Percentiles rank a stretch among this genome's conserved stretches.
Evolutionary conservation across 2,888 invertebrate species (phyloP).

Genomic region (Peribatodes rhomboidaria): DNA sequence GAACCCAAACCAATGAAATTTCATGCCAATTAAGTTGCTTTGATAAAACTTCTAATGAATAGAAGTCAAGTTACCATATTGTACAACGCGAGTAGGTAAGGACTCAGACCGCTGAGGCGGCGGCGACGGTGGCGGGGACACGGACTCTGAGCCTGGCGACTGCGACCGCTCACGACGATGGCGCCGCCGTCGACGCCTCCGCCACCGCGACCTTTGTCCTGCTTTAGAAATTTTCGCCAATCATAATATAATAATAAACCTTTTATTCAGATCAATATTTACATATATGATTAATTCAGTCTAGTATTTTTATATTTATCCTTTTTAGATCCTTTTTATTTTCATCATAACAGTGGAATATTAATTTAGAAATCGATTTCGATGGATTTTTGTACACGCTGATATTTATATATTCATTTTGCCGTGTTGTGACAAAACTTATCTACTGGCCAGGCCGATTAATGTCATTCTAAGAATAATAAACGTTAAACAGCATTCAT

Average conservation of each 20-base stretch:
- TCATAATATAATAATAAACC: background rate
- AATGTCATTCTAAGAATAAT: too few relatives aligned
- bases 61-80: constrained; percentile 25
- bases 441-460: too few relatives aligned
- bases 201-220: constrained; percentile 43
- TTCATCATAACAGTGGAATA: too few relatives aligned
- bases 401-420: too few relatives aligned
- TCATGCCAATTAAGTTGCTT: background rate
- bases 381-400: too few relatives aligned
- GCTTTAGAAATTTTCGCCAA: constrained; percentile 28
- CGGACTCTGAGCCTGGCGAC: constrained; percentile 7
- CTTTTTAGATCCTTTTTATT: too few relatives aligned
- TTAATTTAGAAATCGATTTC: too few relatives aligned
- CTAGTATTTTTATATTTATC: too few relatives aligned
- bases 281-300: too few relatives aligned
- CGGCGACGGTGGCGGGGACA: constrained; percentile 12
- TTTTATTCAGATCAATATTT: too few relatives aligned
- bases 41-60: background rate
- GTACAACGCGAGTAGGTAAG: constrained; percentile 20
- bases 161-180: constrained; percentile 26
- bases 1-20: too few relatives aligned
- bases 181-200: constrained; percentile 28
- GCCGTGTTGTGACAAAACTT: too few relatives aligned
- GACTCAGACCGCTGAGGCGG: constrained; percentile 42
- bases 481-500: background rate